Conservation (phyloP, 2,113 vertebrate species). For the Taurulus bubalis region DNA sequence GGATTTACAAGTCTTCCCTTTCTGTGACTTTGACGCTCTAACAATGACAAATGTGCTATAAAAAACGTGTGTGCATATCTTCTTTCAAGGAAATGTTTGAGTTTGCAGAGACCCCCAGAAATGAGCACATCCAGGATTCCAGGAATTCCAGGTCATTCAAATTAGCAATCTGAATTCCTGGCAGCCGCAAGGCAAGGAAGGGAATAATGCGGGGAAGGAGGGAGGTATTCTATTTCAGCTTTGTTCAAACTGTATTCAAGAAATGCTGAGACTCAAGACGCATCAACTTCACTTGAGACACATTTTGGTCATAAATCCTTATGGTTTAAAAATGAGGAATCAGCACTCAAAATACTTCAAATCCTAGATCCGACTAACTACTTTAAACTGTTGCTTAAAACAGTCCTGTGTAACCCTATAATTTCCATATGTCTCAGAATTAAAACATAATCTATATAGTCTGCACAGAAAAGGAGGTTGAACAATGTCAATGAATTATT, state of each 20-base stretch:
- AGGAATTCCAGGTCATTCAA: slow-evolving; percentile 86
- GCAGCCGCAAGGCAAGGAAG: slow-evolving; percentile 71
- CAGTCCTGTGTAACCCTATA: not conserved
- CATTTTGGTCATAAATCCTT: not conserved
- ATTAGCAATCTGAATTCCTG: slow-evolving; percentile 80
- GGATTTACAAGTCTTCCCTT: slow-evolving; percentile 70
- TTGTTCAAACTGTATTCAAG: slow-evolving; percentile 38
- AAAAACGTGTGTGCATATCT: slow-evolving; percentile 9
- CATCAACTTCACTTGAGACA: not conserved
- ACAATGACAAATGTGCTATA: slow-evolving; percentile 42
- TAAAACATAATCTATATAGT: not conserved
- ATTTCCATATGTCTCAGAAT: not conserved
- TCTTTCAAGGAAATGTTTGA: slow-evolving; percentile 43
- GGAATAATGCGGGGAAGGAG: slow-evolving; percentile 56
- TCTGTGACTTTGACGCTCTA: slow-evolving; percentile 56
- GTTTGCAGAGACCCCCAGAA: slow-evolving; percentile 62
- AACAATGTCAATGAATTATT: slow-evolving; percentile 60
- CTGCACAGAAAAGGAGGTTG: not conserved
- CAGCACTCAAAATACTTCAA: not conserved
- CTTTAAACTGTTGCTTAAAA: not conserved
- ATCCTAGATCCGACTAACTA: not conserved
- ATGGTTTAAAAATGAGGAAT: not conserved
- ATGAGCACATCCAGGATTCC: slow-evolving; percentile 79
- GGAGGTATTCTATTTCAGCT: slow-evolving; percentile 69
- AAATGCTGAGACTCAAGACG: not conserved